phyloP scores from a whole-genome alignment of 2,888 invertebrate genomes.

The Blastobasis adustella region DNA sequence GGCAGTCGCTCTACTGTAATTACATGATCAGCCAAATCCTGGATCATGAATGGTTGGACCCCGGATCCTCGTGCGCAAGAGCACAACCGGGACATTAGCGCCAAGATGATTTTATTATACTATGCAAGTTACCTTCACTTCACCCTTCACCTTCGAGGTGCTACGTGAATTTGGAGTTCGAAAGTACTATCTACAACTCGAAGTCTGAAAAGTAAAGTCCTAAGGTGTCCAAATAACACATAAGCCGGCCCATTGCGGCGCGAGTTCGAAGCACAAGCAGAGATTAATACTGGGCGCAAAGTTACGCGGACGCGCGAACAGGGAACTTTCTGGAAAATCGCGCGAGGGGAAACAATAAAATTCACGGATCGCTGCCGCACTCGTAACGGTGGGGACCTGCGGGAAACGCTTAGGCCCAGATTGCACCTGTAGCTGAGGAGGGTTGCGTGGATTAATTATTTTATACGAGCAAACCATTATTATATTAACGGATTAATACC shows the following conservation, averaged over 20 bases:
- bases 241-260: slow-evolving; percentile 11
- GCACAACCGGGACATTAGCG: too few relatives aligned
- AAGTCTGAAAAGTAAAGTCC: slow-evolving; percentile 1
- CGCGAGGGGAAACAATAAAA: slow-evolving; percentile 60
- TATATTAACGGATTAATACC: too few relatives aligned
- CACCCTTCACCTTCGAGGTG: background rate
- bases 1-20: too few relatives aligned
- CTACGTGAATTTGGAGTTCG: background rate
- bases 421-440: background rate
- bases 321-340: slow-evolving; percentile 45
- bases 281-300: slow-evolving; percentile 41
- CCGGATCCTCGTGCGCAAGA: too few relatives aligned
- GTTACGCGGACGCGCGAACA: slow-evolving; percentile 44
- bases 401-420: slow-evolving; percentile 4
- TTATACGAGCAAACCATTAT: too few relatives aligned
- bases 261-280: slow-evolving; percentile 24
- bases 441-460: too few relatives aligned
- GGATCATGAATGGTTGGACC: too few relatives aligned
- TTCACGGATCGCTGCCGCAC: slow-evolving; percentile 51
- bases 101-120: too few relatives aligned
- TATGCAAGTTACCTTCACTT: too few relatives aligned
- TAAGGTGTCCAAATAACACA: slow-evolving; percentile 9
- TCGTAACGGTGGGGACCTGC: slow-evolving; percentile 24
- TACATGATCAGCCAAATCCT: too few relatives aligned
- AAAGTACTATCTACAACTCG: background rate